Evolutionary conservation across 2,797 vertebrate species (phyloP).

Genomic region (Okamejei kenojei): DNA sequence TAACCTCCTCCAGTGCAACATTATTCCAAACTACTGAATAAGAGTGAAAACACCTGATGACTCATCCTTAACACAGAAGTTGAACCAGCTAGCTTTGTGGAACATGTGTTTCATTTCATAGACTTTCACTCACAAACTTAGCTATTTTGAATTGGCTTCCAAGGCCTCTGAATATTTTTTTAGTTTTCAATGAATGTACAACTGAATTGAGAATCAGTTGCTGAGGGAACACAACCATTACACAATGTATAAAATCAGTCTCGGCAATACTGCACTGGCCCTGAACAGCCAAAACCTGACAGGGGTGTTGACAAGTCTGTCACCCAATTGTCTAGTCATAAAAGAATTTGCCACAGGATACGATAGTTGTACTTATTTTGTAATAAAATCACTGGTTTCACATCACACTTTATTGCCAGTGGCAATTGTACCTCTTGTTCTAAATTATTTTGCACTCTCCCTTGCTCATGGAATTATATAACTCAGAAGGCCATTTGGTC

Average conservation of each 20-base stretch:
- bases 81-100: not conserved
- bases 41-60: not conserved
- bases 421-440: not conserved
- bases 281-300: not conserved
- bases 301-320: not conserved
- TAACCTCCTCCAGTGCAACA: too few species aligned
- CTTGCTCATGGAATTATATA: not conserved
- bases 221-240: not conserved
- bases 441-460: not conserved
- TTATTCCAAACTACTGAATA: not conserved
- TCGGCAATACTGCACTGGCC: not conserved
- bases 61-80: not conserved
- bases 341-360: not conserved
- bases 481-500: not conserved
- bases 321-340: not conserved
- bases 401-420: not conserved
- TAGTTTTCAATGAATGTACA: not conserved
- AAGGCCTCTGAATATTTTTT: not conserved
- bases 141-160: not conserved
- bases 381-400: not conserved
- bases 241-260: not conserved
- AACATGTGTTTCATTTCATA: not conserved
- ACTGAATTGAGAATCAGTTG: not conserved
- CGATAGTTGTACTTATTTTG: not conserved
- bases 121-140: not conserved